Conservation (phyloP, 2,797 vertebrate genomes). For the Epinephelus coioides region DNA sequence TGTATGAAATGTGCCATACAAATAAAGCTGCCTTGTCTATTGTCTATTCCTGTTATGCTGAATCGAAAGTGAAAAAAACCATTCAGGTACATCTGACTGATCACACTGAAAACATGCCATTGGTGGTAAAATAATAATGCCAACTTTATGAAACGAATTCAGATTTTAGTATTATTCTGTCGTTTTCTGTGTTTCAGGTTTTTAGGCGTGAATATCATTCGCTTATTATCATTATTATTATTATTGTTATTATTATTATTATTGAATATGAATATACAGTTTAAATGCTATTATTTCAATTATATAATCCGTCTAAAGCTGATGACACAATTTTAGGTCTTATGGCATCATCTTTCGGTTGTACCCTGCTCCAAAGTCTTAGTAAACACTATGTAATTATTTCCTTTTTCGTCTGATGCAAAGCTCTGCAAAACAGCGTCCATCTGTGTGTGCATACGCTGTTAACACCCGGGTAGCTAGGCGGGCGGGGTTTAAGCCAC, state of each 20-base stretch:
- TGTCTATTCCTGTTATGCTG: no score
- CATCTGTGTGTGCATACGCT: not conserved
- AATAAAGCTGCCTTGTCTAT: no score
- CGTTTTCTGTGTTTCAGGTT: not conserved
- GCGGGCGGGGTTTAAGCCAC: constrained; percentile 48
- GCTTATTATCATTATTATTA: no score
- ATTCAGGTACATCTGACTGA: not conserved
- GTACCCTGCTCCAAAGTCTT: not conserved
- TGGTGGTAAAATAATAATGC: not conserved
- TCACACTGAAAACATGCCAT: not conserved
- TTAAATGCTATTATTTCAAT: not conserved
- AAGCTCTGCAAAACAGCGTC: constrained; percentile 43
- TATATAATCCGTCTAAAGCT: not conserved
- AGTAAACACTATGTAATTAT: constrained; percentile 28
- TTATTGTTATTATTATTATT: no score
- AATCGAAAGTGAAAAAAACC: not conserved
- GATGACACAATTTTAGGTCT: not conserved
- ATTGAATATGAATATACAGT: not conserved
- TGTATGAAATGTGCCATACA: no score
- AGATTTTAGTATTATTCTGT: not conserved
- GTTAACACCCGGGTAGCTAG: fast-evolving
- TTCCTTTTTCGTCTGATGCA: constrained; percentile 62
- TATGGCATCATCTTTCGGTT: constrained; percentile 6
- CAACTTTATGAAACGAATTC: not conserved
- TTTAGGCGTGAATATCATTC: not conserved